Base-by-base conservation (phyloP, 2,888 invertebrate genomes). In the Cataglyphis rosenhaueri region DNA sequence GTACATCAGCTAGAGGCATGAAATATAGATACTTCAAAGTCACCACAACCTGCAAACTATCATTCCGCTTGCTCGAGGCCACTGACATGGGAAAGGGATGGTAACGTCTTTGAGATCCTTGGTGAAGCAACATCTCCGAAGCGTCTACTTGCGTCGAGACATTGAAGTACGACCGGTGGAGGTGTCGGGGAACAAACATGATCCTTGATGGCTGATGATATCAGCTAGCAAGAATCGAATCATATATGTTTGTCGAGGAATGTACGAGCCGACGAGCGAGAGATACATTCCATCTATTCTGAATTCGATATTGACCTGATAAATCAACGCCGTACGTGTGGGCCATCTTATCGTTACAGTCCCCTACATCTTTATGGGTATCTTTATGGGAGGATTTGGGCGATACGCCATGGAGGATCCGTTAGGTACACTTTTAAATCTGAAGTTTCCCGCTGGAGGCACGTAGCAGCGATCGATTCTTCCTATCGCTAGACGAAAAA, bases 231-330 rank as follows among this genome's bases (percentile, higher is more conserved):
- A 70, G 70, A 70, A 70, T 61, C 76, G 76, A 68, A 44, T 78
- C 41, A 29, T 41, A 48, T 74, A 32, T 29, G 71, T 73, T 48
- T 61, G 71, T 32, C 41, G 48, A 18, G 57, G 35, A 55, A 68
- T 32, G 66, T 64, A 74, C 57, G 48, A 21, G 48, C 25, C 52
- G 41, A 52, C 61, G 21, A 9, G 48, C 32, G 65, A 44, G 18
- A 64, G 21, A 71, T 65, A 76, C 57, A 76, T 70, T 75, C 8
- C 44, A 44, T 38, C 83, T 81, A 86, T 82, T 86, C 84, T 79
- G 85, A 85, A 90, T 89, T 87, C 86, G 88, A 90, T 89, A 90
- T 90, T 82, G 84, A 83, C 78, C 48, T 83, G 83, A 90, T 90
- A 90, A 90, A 84, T 90, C 88, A 84, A 83, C 44, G 71, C 57